Percentiles rank a stretch among this genome's conserved stretches.
Evolutionary conservation across 2,888 invertebrate species (phyloP).

Genomic region (Leptopilina myrica): DNA sequence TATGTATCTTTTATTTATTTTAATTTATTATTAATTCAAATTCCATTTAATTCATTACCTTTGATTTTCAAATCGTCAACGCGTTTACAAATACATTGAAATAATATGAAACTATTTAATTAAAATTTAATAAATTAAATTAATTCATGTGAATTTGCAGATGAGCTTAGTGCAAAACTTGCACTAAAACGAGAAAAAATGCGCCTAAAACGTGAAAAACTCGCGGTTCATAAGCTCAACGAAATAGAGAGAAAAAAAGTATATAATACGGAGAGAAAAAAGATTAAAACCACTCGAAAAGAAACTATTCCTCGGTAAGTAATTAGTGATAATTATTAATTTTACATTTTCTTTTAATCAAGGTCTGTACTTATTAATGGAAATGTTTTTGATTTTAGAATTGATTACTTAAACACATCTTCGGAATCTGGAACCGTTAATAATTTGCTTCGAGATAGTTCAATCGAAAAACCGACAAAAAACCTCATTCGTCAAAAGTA

Average conservation of each 20-base stretch:
- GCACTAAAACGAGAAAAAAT: neutral
- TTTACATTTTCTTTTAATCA: neutral
- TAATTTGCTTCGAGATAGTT: neutral
- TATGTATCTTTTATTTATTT: too few relatives aligned
- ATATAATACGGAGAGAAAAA: neutral
- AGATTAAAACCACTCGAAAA: neutral
- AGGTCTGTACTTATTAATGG: neutral
- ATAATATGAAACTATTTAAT: neutral
- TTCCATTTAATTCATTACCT: too few relatives aligned
- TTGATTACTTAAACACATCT: neutral
- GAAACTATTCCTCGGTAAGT: neutral
- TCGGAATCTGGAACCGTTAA: neutral
- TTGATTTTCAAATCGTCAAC: too few relatives aligned
- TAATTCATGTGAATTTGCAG: neutral
- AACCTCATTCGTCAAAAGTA: neutral
- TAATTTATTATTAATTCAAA: too few relatives aligned
- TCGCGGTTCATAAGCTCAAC: neutral
- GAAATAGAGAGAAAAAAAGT: neutral
- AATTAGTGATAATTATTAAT: neutral
- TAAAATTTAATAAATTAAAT: neutral
- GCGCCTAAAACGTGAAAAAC: neutral
- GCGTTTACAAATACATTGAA: too few relatives aligned
- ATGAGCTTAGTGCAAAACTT: neutral
- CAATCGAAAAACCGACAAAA: neutral
- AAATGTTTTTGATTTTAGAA: neutral